Conservation (phyloP, 2,113 vertebrate species). For the Microcebus murinus region DNA sequence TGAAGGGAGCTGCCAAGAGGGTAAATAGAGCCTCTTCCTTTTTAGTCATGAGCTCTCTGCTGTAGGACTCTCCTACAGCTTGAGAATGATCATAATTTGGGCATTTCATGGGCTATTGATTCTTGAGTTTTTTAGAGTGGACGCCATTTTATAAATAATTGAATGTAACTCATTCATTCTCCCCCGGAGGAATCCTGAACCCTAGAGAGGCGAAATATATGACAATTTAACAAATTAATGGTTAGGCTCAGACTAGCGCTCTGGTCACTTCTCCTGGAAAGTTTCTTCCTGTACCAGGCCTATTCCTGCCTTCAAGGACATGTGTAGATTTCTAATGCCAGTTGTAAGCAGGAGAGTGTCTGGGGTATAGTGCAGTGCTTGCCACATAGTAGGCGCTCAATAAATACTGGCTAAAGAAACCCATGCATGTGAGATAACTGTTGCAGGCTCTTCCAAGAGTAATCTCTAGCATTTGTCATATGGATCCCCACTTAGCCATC, state of each 20-base stretch:
- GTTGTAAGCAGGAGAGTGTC: background rate
- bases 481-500: background rate
- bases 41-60: background rate
- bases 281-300: background rate
- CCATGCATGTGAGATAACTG: background rate
- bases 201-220: background rate
- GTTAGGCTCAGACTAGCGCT: background rate
- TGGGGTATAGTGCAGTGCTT: background rate
- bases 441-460: background rate
- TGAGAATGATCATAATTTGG: background rate
- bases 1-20: background rate
- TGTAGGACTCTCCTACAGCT: background rate
- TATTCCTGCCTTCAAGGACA: background rate
- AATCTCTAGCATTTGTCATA: background rate
- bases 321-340: background rate
- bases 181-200: background rate
- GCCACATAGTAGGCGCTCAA: background rate
- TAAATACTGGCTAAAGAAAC: background rate
- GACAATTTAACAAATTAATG: background rate
- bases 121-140: background rate
- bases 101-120: background rate
- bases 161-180: background rate
- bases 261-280: conserved; percentile 15
- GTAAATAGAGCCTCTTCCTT: background rate
- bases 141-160: background rate